Percentiles rank a stretch among this genome's conserved stretches.
These are phyloP conservation scores for Gymnorhina tibicen DNA, from an alignment of 2,113 vertebrate species.

Conservation along the genomic window DNA sequence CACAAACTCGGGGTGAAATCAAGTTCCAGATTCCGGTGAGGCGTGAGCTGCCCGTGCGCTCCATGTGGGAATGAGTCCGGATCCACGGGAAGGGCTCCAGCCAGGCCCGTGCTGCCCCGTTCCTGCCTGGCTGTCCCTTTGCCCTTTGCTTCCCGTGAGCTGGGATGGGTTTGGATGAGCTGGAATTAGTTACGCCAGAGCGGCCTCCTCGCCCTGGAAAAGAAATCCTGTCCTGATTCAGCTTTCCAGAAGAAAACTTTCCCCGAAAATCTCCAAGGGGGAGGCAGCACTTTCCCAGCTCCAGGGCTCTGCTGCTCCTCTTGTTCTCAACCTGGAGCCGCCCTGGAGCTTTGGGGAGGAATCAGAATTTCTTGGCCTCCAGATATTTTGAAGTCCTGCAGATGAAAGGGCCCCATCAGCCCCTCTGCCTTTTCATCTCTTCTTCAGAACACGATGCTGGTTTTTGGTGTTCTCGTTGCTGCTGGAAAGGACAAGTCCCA, in stretches of 20 bases:
- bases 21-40: accelerated
- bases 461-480: background rate
- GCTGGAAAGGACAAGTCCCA: background rate
- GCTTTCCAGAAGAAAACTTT: background rate
- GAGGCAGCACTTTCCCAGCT: background rate
- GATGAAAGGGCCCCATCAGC: background rate
- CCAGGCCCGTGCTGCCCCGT: background rate
- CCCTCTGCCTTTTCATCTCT: constrained; percentile 42
- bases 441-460: background rate
- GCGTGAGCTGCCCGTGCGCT: background rate
- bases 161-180: background rate
- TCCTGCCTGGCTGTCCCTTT: background rate
- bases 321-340: background rate
- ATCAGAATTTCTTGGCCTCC: background rate
- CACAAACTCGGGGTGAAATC: background rate
- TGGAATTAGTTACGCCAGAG: accelerated
- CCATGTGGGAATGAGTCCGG: accelerated
- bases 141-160: background rate
- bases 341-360: background rate
- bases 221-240: background rate
- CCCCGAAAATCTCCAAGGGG: background rate
- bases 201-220: background rate
- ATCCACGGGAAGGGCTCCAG: accelerated
- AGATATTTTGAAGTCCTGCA: constrained; percentile 16
- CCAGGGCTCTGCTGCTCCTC: background rate